Percentiles rank a stretch among this genome's conserved stretches.
These are phyloP conservation scores for Tetheella fluctuosa DNA, from an alignment of 2,888 invertebrate genomes.

Conservation along the genomic window DNA sequence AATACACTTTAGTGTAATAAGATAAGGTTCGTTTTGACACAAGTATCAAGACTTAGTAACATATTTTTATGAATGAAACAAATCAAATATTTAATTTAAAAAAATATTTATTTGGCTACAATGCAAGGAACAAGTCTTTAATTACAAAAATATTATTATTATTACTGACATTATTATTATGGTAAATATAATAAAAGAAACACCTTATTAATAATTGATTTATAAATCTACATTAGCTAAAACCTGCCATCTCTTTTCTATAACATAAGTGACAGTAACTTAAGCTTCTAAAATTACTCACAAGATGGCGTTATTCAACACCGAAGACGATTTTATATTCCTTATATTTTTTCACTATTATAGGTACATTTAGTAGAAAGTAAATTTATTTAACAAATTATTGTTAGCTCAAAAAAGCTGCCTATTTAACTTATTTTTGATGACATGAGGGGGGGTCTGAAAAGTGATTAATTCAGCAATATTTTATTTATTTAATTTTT, in stretches of 20 bases:
- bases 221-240: too few relatives aligned
- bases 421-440: background rate
- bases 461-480: too few relatives aligned
- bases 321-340: background rate
- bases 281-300: background rate
- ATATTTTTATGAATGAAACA: constrained; percentile 13
- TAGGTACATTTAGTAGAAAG: background rate
- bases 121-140: constrained; percentile 22
- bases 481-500: too few relatives aligned
- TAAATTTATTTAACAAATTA: background rate
- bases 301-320: background rate
- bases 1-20: too few relatives aligned
- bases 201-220: too few relatives aligned
- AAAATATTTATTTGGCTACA: constrained; percentile 25
- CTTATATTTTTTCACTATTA: background rate
- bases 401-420: constrained; percentile 1
- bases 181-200: too few relatives aligned
- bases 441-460: too few relatives aligned
- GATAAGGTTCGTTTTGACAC: too few relatives aligned
- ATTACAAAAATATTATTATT: constrained; percentile 8
- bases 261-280: too few relatives aligned
- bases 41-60: too few relatives aligned
- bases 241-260: too few relatives aligned
- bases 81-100: constrained; percentile 11
- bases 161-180: constrained; percentile 2